phyloP scores from a whole-genome alignment of 2,797 vertebrate genomes.

The Loriculus beryllinus region DNA sequence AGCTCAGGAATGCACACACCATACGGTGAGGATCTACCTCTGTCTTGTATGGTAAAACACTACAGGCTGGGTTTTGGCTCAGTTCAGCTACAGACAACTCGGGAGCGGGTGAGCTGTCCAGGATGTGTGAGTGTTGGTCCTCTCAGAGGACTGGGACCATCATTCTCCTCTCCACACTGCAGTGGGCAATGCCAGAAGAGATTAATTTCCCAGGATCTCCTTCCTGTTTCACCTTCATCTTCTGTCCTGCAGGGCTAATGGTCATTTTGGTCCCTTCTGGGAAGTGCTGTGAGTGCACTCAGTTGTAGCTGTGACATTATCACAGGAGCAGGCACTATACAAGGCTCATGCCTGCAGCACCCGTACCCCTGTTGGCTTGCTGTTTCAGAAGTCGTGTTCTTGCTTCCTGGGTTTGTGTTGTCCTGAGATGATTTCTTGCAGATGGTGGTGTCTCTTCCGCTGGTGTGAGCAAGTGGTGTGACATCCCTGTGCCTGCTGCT shows the following conservation, averaged over 20 bases:
- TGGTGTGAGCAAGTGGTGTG: neutral
- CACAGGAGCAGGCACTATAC: neutral
- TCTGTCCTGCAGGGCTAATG: fast-evolving
- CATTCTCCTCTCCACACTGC: fast-evolving
- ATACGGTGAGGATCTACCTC: neutral
- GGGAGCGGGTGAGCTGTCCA: neutral
- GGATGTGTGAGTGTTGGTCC: fast-evolving
- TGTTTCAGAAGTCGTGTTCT: fast-evolving
- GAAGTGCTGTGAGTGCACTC: neutral
- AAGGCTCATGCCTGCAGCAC: neutral
- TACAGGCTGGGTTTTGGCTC: neutral
- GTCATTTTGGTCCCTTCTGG: neutral
- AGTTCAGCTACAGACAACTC: fast-evolving
- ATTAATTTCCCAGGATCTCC: neutral
- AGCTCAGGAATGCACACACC: neutral
- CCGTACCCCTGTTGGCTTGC: fast-evolving
- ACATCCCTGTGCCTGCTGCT: neutral
- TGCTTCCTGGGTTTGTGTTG: neutral
- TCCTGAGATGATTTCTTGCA: neutral
- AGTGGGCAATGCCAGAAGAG: neutral
- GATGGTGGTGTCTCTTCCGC: neutral
- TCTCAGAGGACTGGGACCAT: neutral
- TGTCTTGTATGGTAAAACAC: fast-evolving
- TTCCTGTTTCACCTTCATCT: neutral
- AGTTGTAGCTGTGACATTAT: neutral